phyloP scores from a whole-genome alignment of 2,113 vertebrate species.

The Stegostoma tigrinum region DNA sequence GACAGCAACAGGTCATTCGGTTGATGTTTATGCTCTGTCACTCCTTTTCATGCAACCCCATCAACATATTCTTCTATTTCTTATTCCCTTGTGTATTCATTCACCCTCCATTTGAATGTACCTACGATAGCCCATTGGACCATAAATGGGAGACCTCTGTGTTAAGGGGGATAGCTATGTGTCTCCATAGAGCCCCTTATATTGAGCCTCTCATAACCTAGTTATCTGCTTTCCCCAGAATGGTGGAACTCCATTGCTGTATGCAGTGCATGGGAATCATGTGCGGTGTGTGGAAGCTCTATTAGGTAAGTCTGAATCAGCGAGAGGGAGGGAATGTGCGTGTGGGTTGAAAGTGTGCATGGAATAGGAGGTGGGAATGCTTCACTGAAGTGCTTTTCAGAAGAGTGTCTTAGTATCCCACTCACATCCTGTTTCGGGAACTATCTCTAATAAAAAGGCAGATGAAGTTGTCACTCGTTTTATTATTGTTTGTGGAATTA shows the following conservation, averaged over 20 bases:
- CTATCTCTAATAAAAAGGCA: neutral
- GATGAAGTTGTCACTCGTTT: neutral
- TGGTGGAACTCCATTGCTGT: slow-evolving; percentile 87
- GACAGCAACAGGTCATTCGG: neutral
- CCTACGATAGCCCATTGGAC: neutral
- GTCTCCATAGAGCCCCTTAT: neutral
- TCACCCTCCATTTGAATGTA: neutral
- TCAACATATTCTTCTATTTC: neutral
- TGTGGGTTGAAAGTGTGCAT: no score
- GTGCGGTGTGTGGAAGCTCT: slow-evolving; percentile 81
- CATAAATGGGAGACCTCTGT: neutral
- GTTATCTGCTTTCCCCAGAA: slow-evolving; percentile 58
- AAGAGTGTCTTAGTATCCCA: neutral
- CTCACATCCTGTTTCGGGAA: neutral
- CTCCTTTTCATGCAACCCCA: neutral
- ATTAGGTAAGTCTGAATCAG: slow-evolving; percentile 60
- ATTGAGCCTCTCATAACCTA: neutral
- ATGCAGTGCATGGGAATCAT: slow-evolving; percentile 88
- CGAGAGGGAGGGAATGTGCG: neutral
- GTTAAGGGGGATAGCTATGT: no score
- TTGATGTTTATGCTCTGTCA: neutral
- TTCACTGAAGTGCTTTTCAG: neutral
- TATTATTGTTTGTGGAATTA: neutral
- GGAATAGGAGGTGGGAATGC: no score
- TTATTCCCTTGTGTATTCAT: neutral